Conservation (phyloP, 2,888 invertebrate species). For the Thysanoteuthis rhombus region DNA sequence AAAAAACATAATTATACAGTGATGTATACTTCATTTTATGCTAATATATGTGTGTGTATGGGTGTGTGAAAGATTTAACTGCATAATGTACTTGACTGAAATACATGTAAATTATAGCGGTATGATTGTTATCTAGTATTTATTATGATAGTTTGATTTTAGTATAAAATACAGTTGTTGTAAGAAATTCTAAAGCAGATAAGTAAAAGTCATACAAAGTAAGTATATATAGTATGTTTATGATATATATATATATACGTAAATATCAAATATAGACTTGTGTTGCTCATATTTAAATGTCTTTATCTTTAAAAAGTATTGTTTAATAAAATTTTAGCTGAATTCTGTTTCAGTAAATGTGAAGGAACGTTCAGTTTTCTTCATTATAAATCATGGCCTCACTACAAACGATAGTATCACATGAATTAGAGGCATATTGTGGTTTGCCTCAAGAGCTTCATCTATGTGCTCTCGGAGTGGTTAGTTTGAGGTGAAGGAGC, state of each 20-base stretch:
- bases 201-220: background rate
- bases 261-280: background rate
- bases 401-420: background rate
- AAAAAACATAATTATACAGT: background rate
- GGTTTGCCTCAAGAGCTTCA: background rate
- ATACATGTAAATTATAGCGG: background rate
- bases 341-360: background rate
- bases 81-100: background rate
- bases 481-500: background rate
- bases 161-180: background rate
- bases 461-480: background rate
- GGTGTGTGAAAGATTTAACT: background rate
- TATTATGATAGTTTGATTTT: background rate
- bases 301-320: too few relatives aligned
- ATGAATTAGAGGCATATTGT: background rate
- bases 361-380: background rate
- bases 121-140: background rate
- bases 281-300: background rate
- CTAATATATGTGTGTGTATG: too few relatives aligned
- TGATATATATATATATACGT: background rate
- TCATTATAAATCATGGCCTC: background rate
- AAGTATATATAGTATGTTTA: background rate
- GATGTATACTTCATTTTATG: background rate
- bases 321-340: background rate
- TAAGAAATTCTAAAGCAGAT: background rate